A percentile compares a stretch with the other conserved stretches of the same genome.
These are phyloP conservation scores for Ditylenchus weischeri DNA, from an alignment of 2,888 invertebrate species.

Conservation along the genomic window DNA sequence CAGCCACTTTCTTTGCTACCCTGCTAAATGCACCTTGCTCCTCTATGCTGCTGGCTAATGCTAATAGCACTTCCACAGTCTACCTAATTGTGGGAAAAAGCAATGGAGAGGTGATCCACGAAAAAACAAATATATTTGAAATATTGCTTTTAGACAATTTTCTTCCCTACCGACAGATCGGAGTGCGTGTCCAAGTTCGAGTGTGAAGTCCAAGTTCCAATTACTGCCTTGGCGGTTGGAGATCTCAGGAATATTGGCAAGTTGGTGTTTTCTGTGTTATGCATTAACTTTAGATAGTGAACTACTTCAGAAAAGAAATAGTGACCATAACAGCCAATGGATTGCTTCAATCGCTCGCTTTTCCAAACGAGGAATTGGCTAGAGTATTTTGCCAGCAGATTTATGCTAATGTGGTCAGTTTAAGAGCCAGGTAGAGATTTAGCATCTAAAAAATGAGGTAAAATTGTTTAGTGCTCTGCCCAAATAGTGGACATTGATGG, in stretches of 20 bases:
- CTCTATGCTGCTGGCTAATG: slow-evolving; percentile 27
- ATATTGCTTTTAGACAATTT: slow-evolving; percentile 26
- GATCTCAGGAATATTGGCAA: slow-evolving; percentile 32
- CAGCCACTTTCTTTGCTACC: slow-evolving; percentile 30
- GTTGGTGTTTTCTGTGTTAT: slow-evolving; percentile 8
- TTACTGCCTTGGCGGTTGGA: slow-evolving; percentile 35
- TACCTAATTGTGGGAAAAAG: slow-evolving; percentile 34
- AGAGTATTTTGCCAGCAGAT: slow-evolving; percentile 34
- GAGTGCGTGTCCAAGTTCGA: slow-evolving; percentile 31
- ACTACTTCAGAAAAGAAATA: slow-evolving; percentile 23
- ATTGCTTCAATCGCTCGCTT: slow-evolving; percentile 30
- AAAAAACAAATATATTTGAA: background rate
- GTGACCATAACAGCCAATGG: slow-evolving; percentile 33
- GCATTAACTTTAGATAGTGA: too few relatives aligned
- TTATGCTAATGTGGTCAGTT: slow-evolving; percentile 30
- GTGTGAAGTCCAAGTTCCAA: slow-evolving; percentile 30
- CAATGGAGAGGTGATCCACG: slow-evolving; percentile 27
- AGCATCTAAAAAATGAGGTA: background rate
- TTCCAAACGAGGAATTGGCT: slow-evolving; percentile 17
- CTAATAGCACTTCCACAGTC: slow-evolving; percentile 12
- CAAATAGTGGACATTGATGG: slow-evolving; percentile 35
- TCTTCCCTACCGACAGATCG: slow-evolving; percentile 31
- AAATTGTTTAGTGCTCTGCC: slow-evolving; percentile 20
- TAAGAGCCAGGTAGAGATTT: background rate
- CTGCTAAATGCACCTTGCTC: slow-evolving; percentile 38